Evolutionary conservation across 1,140 invertebrate species (phyloP).

Genomic region (Littorina saxatilis): DNA sequence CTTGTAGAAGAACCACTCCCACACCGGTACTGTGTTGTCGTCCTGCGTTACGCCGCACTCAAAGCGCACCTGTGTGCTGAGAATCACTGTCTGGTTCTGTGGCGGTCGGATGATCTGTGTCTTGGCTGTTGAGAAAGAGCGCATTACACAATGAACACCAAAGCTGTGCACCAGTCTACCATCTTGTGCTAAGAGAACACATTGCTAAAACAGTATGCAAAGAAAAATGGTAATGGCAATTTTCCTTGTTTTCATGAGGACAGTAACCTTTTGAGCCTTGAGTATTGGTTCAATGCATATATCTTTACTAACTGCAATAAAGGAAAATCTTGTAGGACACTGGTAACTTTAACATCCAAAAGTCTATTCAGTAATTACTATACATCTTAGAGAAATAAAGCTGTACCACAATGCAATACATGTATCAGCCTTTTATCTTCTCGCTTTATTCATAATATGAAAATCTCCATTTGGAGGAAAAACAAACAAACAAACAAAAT

Average conservation of each 20-base stretch:
- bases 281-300: no score
- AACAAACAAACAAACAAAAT: no score
- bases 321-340: no score
- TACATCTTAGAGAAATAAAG: no score
- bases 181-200: background rate
- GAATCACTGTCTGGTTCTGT: conserved; percentile 89
- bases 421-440: no score
- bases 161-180: background rate
- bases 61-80: conserved; percentile 92
- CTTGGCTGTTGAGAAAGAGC: conserved; percentile 80
- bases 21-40: conserved; percentile 90
- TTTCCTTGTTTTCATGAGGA: background rate
- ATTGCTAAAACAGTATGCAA: background rate
- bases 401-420: no score
- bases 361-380: no score
- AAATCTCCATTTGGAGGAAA: no score
- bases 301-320: no score
- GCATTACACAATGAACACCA: background rate
- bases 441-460: no score
- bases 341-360: no score
- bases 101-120: conserved; percentile 95
- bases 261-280: no score
- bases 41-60: conserved; percentile 96
- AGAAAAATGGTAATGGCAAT: background rate
- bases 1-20: conserved; percentile 86